Conservation (phyloP, 2,888 invertebrate genomes). For the Temnothorax rugatulus region DNA sequence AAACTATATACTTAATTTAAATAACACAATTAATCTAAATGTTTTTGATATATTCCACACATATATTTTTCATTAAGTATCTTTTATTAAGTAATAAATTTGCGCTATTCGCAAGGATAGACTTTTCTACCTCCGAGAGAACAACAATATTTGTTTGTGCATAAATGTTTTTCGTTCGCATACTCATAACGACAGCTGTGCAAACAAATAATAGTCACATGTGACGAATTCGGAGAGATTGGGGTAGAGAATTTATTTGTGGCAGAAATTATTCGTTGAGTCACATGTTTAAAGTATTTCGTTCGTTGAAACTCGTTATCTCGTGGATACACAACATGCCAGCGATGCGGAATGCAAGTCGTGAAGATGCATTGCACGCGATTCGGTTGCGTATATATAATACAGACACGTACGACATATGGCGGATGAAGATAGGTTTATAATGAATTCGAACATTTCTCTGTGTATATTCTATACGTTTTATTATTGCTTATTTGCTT, state of each 20-base stretch:
- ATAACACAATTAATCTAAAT: not conserved
- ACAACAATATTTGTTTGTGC: not conserved
- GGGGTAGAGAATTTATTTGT: conserved; percentile 12
- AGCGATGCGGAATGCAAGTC: not conserved
- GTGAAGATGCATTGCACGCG: conserved; percentile 15
- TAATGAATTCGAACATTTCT: not conserved
- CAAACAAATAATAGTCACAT: conserved; percentile 2
- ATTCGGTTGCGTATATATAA: conserved; percentile 6
- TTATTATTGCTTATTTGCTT: not conserved
- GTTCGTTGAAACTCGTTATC: conserved; percentile 29
- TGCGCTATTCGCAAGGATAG: not conserved
- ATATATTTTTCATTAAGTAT: not conserved
- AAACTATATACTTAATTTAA: not conserved
- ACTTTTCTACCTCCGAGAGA: not conserved
- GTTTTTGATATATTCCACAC: not conserved
- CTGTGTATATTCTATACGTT: not conserved
- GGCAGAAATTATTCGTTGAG: conserved; percentile 23
- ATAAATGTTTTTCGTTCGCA: not conserved
- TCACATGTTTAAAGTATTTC: not conserved
- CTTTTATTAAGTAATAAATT: conserved; percentile 3
- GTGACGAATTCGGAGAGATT: not conserved
- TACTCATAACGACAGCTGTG: not conserved
- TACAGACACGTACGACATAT: not conserved
- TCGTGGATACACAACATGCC: not conserved
- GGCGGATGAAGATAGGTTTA: not conserved